Evolutionary conservation across 1,140 invertebrate genomes (phyloP), one percentile per base, ranked within the genome.

Genomic region (Drosophila sulfurigaster): DNA sequence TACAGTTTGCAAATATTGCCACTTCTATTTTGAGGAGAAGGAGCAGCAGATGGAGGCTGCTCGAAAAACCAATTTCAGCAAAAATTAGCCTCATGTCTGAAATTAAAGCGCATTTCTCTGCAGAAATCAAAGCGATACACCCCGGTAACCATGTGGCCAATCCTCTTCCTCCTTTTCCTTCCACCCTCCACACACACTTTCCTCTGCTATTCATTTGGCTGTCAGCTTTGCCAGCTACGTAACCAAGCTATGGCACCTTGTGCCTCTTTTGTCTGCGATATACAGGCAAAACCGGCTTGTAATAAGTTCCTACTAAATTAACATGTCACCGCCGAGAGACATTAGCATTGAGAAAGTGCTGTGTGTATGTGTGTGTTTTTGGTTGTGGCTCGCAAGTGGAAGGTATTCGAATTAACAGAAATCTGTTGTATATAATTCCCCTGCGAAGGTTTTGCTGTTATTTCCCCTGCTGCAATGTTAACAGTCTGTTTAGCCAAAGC

Each of bases 271-370:
- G 8, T 35, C 5, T 57, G 25, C 54, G 32, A 28, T 45, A 20
- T 54, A n/a, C 54, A 45, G 52, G 48, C 70, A 73, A 43, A 11
- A 15, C 70, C 73, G 68, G 75, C 51, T 78, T 80, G 74, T 81
- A 88, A 82, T 87, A 87, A 87, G 72, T 88, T 89, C 87, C 70
- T 77, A 48, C 51, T 60, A 89, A 88, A 88, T 88, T 88, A 88
- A 88, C 85, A 89, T 89, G 85, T 83, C 74, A 88, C 83, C 83
- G 70, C 78, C 59, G 83, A 89, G 85, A 89, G 70, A 78, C 80
- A 89, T 88, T 88, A 83, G 81, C 65, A 78, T 78, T 63, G 38
- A 49, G 62, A 28, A 69, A 72, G 38, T 51, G 35, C 41, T 10
- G 25, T 35, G 35, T 30, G 10, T n/a, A n/a, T 32, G 1, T 4